A percentile compares a stretch with the other conserved stretches of the same genome.
Conservation (phyloP, 2,888 invertebrate genomes). For the Agonopterix subpropinquella region DNA sequence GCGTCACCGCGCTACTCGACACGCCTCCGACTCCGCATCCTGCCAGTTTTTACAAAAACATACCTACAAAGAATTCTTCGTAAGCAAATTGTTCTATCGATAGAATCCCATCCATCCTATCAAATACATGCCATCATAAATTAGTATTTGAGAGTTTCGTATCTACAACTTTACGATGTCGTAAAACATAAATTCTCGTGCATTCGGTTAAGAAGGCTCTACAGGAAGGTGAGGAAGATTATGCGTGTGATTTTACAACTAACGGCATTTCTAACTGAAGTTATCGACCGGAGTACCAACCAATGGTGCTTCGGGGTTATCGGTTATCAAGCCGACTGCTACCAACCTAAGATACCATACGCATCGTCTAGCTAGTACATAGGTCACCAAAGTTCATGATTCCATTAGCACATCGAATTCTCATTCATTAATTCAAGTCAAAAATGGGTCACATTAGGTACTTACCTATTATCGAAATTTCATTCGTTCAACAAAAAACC, state of each 20-base stretch:
- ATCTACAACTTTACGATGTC: neutral
- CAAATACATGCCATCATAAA: neutral
- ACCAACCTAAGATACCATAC: constrained; percentile 15
- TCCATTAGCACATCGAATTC: constrained; percentile 11
- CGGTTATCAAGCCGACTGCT: constrained; percentile 53
- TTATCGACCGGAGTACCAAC: constrained; percentile 34
- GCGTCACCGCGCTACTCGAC: constrained; percentile 44
- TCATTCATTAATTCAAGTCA: too few species aligned
- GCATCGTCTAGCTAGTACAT: too few species aligned
- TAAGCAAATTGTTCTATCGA: constrained; percentile 35
- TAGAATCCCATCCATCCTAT: neutral
- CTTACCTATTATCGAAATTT: too few species aligned
- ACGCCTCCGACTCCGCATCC: constrained; percentile 63
- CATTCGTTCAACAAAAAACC: too few species aligned
- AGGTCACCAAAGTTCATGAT: neutral
- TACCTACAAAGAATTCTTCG: constrained; percentile 54
- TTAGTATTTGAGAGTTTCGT: neutral
- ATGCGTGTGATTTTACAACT: constrained; percentile 59
- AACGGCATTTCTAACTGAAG: constrained; percentile 62
- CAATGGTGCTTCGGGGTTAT: constrained; percentile 59
- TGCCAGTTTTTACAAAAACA: constrained; percentile 60
- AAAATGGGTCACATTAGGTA: too few species aligned
- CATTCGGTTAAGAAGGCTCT: constrained; percentile 7
- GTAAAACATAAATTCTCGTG: neutral
- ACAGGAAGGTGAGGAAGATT: constrained; percentile 41